phyloP scores from a whole-genome alignment of 2,888 invertebrate genomes.

The Dynastes tityus region DNA sequence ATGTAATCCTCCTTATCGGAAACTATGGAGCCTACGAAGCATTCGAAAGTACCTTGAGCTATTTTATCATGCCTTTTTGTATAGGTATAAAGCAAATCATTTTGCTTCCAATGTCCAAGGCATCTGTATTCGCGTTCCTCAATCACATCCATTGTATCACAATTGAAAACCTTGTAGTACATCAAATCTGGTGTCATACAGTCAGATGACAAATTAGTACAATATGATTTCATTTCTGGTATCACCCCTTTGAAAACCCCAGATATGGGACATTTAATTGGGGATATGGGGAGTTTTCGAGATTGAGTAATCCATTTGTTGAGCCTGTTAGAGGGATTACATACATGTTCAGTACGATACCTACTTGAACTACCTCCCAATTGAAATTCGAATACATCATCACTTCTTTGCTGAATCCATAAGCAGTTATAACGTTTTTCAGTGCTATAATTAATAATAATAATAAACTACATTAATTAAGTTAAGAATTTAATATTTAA shows the following conservation, averaged over 20 bases:
- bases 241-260: slow-evolving; percentile 79
- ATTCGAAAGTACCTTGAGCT: slow-evolving; percentile 75
- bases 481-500: not conserved
- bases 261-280: slow-evolving; percentile 74
- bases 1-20: slow-evolving; percentile 73
- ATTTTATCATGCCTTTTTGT: slow-evolving; percentile 76
- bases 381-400: slow-evolving; percentile 77
- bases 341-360: slow-evolving; percentile 38
- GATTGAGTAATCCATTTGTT: slow-evolving; percentile 78
- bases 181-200: slow-evolving; percentile 78
- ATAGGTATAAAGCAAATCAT: slow-evolving; percentile 76
- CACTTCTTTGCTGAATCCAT: slow-evolving; percentile 74
- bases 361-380: slow-evolving; percentile 66
- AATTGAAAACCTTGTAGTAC: slow-evolving; percentile 79
- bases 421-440: slow-evolving; percentile 75
- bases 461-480: not conserved
- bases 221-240: slow-evolving; percentile 75
- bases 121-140: slow-evolving; percentile 80
- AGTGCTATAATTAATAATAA: slow-evolving; percentile 71
- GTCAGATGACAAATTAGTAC: slow-evolving; percentile 78
- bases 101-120: slow-evolving; percentile 79
- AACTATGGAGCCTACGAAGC: slow-evolving; percentile 77
- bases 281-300: slow-evolving; percentile 62
- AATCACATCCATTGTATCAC: slow-evolving; percentile 74
- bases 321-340: slow-evolving; percentile 70